These are phyloP conservation scores for Aix galericulata DNA, from an alignment of 2,113 vertebrate genomes.

Conservation along the genomic window DNA sequence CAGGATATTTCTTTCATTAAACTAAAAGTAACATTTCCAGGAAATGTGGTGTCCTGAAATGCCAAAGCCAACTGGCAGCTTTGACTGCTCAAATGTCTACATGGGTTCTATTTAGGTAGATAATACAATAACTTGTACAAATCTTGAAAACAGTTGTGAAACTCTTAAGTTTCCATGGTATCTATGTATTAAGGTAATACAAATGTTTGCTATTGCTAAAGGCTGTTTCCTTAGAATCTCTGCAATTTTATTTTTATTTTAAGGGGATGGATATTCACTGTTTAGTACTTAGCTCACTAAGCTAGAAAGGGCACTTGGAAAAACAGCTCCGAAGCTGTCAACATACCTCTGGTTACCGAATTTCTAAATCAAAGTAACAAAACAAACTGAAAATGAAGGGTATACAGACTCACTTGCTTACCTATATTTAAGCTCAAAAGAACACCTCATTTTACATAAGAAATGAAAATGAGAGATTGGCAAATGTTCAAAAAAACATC, in stretches of 20 bases:
- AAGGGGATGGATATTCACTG: background rate
- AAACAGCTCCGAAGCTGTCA: background rate
- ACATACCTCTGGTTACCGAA: background rate
- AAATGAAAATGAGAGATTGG: background rate
- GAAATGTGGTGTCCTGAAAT: slow-evolving; percentile 53
- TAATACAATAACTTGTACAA: slow-evolving; percentile 41
- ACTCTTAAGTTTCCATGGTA: slow-evolving; percentile 36
- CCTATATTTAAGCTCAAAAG: background rate
- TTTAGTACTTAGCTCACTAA: background rate
- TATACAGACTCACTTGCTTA: background rate
- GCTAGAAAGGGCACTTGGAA: background rate
- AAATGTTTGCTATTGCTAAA: slow-evolving; percentile 28
- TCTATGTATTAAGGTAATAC: background rate
- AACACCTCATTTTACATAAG: background rate
- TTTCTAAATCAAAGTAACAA: background rate
- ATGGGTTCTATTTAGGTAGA: slow-evolving; percentile 45
- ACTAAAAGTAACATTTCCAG: slow-evolving; percentile 64
- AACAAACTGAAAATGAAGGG: background rate
- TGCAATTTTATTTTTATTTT: background rate
- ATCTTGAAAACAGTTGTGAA: slow-evolving; percentile 42
- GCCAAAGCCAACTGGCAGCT: slow-evolving; percentile 55
- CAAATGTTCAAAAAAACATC: background rate
- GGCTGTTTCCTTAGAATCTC: slow-evolving; percentile 7
- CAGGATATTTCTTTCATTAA: slow-evolving; percentile 68
- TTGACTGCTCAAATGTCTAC: background rate